Base-by-base conservation (phyloP, 2,113 vertebrate species). In the Neodon shergylaensis region DNA sequence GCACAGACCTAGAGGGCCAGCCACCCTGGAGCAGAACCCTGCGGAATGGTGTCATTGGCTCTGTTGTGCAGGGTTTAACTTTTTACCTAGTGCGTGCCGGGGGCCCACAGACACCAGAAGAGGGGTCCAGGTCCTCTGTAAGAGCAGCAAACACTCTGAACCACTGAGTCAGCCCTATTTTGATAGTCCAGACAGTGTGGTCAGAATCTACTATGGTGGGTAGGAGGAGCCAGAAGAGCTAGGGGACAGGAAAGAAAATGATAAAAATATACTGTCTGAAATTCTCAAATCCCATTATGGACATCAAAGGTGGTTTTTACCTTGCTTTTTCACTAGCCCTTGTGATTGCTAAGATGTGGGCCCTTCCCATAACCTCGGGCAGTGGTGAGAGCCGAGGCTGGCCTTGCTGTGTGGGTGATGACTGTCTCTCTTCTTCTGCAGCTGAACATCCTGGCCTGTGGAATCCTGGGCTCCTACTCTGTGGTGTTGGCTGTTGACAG, bases 391-490 rank as follows among this genome's bases (percentile, higher is more conserved):
- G 54, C 58, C 87, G 61, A 66, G 68, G 54, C 28, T 36, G 1
- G 7, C 16, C n/a, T 39, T 17, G 47, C 72, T 42, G 84, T 82
- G 2, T 14, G 49, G 47, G 19, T 72, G 28, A 88, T 24, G 36
- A 58, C 73, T 28, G 92, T 42, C 22, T 26, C 58, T 44, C 0
- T 14, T 95, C 70, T 95, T 81, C 91, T 87, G 2, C 93, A 99
- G 99, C 98, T 99, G 58, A 99, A 99, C 98, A 99, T 99, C 90
- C 61, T 98, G 87, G 98, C 99, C 0, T 99, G 99, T 92, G 99
- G 99, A 2, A 66, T 99, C 5, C 94, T 99, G 3, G 99, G 99
- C 0, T 99, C 98, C 0, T 99, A 99, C 1, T 95, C 98, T 0
- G 98, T 99, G 47, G 61, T 99, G 44, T 97, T 99, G 88, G 99